Percentiles rank a stretch among this genome's conserved stretches.
phyloP scores from a whole-genome alignment of 2,797 vertebrate species.

The Semaprochilodus insignis region DNA sequence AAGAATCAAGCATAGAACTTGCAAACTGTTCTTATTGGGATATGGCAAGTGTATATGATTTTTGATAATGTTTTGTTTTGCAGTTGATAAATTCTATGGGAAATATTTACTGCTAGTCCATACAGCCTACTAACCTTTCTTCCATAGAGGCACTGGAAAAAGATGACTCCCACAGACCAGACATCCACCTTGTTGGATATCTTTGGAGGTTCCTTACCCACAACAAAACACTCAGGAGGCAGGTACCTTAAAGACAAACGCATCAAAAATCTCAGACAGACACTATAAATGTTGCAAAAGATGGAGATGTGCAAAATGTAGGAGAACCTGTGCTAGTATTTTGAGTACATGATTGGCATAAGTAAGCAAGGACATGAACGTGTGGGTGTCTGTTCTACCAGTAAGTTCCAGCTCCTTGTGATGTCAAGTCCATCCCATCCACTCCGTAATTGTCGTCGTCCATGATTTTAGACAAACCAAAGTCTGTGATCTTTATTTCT shows the following conservation, averaged over 20 bases:
- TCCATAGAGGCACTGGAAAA: conserved; percentile 99
- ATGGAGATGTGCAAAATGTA: background rate
- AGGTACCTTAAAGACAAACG: conserved; percentile 84
- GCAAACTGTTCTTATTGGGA: too few species aligned
- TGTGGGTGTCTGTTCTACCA: conserved; percentile 78
- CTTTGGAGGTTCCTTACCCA: conserved; percentile 99
- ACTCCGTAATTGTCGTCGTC: conserved; percentile 98
- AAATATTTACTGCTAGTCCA: too few species aligned
- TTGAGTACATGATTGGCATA: background rate
- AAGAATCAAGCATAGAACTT: too few species aligned
- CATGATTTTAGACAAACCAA: conserved; percentile 99
- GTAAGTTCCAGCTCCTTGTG: conserved; percentile 98
- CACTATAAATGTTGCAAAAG: background rate
- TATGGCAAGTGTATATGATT: background rate
- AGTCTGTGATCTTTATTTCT: conserved; percentile 99
- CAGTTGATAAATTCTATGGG: background rate
- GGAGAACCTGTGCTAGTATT: background rate
- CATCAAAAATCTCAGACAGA: background rate
- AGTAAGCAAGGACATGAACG: background rate
- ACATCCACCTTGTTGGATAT: conserved; percentile 99
- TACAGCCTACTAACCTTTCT: conserved; percentile 86
- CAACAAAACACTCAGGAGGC: conserved; percentile 98
- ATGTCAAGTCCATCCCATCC: conserved; percentile 98
- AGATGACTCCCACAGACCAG: conserved; percentile 98
- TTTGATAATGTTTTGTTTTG: background rate